These are phyloP conservation scores for Hyposoter dolosus DNA, from an alignment of 2,888 invertebrate genomes.

Conservation along the genomic window DNA sequence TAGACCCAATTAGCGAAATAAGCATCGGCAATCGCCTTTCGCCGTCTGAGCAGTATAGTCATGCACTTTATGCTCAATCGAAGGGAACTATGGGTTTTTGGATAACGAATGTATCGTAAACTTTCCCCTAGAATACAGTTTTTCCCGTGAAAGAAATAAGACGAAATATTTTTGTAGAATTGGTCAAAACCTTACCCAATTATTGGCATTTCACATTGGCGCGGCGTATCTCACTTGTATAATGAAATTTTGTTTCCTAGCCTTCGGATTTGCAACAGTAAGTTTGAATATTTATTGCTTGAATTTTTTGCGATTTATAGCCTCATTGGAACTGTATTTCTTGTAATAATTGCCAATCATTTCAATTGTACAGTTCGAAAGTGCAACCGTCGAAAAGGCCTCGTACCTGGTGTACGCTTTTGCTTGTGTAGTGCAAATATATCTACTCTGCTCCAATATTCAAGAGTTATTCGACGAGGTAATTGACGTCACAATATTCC, in stretches of 20 bases:
- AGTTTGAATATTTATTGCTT: not conserved
- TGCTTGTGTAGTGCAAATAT: conserved; percentile 72
- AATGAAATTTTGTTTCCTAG: conserved; percentile 73
- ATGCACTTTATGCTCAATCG: not conserved
- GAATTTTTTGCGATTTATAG: no score
- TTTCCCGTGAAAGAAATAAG: not conserved
- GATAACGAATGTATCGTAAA: conserved; percentile 43
- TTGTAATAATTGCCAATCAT: not conserved
- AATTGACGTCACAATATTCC: conserved; percentile 28
- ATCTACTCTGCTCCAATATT: conserved; percentile 72
- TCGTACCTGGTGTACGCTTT: conserved; percentile 62
- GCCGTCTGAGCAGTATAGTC: not conserved
- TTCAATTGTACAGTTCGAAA: conserved; percentile 25
- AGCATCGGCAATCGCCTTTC: no score
- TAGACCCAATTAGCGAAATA: no score
- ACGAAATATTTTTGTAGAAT: conserved; percentile 28
- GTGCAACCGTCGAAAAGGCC: conserved; percentile 44
- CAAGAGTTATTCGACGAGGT: conserved; percentile 75
- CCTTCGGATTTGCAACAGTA: conserved; percentile 71
- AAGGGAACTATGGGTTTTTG: not conserved
- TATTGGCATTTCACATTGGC: conserved; percentile 71
- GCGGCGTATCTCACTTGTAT: conserved; percentile 72
- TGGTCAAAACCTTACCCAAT: conserved; percentile 63
- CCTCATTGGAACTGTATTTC: not conserved
- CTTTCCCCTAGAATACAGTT: not conserved